These are phyloP conservation scores for Lacanobia oleracea DNA, from an alignment of 2,888 invertebrate genomes.

Conservation along the genomic window DNA sequence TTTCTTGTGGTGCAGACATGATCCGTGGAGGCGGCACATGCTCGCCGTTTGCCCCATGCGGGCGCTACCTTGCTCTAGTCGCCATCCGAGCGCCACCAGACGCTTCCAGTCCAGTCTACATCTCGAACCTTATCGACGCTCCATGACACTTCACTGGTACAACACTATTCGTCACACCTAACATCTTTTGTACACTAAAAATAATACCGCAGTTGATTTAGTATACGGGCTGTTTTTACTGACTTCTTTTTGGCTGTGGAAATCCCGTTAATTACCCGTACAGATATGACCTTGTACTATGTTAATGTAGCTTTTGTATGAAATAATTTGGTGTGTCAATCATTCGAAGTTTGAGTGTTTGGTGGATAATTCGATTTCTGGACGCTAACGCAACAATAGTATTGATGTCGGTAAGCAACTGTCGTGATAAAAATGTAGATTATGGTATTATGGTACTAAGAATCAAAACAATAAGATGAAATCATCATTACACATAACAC, in stretches of 20 bases:
- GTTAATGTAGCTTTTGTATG: constrained; percentile 6
- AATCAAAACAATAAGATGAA: constrained; percentile 34
- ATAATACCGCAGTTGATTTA: constrained; percentile 69
- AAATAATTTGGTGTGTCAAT: constrained; percentile 31
- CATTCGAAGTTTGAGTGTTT: constrained; percentile 22
- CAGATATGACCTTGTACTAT: constrained; percentile 3
- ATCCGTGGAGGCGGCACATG: constrained; percentile 95
- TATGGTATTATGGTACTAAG: constrained; percentile 14
- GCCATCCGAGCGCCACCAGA: constrained; percentile 80
- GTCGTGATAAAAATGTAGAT: constrained; percentile 21
- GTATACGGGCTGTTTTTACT: constrained; percentile 70
- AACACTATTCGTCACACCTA: constrained; percentile 68
- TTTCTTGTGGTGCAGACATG: constrained; percentile 94
- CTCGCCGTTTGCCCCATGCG: constrained; percentile 95
- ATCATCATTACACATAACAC: constrained; percentile 20
- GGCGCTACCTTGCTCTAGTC: constrained; percentile 87
- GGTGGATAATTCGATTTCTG: neutral
- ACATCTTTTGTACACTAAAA: constrained; percentile 70
- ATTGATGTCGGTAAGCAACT: neutral
- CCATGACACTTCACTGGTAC: constrained; percentile 79
- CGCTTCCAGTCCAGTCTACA: constrained; percentile 76
- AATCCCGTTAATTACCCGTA: constrained; percentile 39
- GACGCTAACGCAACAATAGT: neutral
- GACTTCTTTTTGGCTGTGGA: constrained; percentile 22
- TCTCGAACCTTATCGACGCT: constrained; percentile 72